Conservation (phyloP, 2,888 invertebrate species). For the Mimachlamys varia region DNA sequence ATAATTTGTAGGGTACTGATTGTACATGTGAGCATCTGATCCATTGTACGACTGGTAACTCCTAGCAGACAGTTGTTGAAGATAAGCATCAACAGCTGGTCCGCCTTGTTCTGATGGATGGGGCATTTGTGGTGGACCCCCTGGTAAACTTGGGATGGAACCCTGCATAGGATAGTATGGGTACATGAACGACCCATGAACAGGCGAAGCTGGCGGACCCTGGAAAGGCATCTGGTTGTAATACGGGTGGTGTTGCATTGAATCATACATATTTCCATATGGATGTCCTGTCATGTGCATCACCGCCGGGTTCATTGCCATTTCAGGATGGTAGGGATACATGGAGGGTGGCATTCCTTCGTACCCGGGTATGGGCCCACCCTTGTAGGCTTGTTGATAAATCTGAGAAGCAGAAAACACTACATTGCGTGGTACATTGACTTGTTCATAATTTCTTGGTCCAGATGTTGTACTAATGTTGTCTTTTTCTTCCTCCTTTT, state of each 20-base stretch:
- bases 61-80: conserved; percentile 39
- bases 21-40: conserved; percentile 37
- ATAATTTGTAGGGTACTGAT: conserved; percentile 25
- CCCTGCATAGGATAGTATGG: conserved; percentile 34
- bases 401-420: conserved; percentile 76
- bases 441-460: conserved; percentile 68
- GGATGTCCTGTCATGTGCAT: conserved; percentile 23
- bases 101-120: conserved; percentile 1
- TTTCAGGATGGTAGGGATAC: not conserved
- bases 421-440: conserved; percentile 66
- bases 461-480: conserved; percentile 43
- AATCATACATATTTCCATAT: conserved; percentile 25
- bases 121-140: conserved; percentile 34
- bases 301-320: conserved; percentile 1
- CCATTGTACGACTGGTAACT: conserved; percentile 38
- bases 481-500: conserved; percentile 44
- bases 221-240: conserved; percentile 8
- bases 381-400: conserved; percentile 71
- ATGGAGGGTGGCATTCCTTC: not conserved
- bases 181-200: conserved; percentile 6
- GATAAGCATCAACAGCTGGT: conserved; percentile 20
- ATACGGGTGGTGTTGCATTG: not conserved
- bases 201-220: conserved; percentile 8
- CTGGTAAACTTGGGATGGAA: not conserved
- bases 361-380: not conserved